phyloP scores from a whole-genome alignment of 2,113 vertebrate genomes.

The Percina caprodes region DNA sequence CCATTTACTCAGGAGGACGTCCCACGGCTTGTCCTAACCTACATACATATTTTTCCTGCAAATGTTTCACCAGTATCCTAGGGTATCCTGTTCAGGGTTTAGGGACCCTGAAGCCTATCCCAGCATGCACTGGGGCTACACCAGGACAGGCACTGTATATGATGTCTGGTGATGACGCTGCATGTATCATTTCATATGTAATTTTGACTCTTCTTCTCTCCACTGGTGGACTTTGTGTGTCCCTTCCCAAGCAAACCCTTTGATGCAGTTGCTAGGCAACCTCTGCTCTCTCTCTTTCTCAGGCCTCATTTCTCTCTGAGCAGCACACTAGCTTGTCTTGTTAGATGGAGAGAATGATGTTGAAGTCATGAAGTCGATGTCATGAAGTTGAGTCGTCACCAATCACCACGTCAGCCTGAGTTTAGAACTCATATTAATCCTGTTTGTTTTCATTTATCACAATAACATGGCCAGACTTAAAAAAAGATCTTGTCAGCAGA shows the following conservation, averaged over 20 bases:
- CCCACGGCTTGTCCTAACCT: too few species aligned
- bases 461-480: neutral
- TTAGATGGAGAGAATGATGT: constrained; percentile 46
- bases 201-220: constrained; percentile 5
- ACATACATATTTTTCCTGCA: too few species aligned
- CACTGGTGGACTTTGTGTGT: constrained; percentile 13
- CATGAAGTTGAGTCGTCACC: neutral
- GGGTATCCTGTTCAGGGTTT: too few species aligned
- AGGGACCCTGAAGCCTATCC: neutral
- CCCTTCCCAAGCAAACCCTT: constrained; percentile 42
- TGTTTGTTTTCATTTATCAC: neutral
- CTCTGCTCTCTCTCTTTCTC: constrained; percentile 20
- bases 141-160: neutral
- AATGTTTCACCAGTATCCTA: too few species aligned
- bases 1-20: too few species aligned
- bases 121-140: neutral
- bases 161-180: neutral
- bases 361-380: too few species aligned
- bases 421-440: neutral
- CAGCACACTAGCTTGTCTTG: constrained; percentile 19
- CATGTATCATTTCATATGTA: neutral
- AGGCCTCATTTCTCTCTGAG: constrained; percentile 50
- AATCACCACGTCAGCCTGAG: neutral
- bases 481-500: neutral
- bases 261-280: constrained; percentile 84